Conservation (phyloP, 2,888 invertebrate species). For the Dynastes tityus region DNA sequence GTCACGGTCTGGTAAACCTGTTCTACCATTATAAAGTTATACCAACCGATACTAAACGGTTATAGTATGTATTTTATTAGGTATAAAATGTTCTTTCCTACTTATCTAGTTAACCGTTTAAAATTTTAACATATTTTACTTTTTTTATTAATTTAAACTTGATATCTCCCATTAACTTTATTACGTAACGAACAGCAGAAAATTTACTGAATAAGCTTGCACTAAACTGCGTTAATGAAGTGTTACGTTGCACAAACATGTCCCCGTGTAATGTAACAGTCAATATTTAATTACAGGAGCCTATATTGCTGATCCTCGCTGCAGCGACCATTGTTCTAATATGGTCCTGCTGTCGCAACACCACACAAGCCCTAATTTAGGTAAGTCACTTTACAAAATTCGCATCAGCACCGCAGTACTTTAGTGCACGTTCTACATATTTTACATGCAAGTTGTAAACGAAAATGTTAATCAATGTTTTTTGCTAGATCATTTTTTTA, state of each 20-base stretch:
- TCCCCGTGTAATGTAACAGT: conserved; percentile 41
- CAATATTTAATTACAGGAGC: conserved; percentile 50
- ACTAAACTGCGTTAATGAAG: conserved; percentile 21
- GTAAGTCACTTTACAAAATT: conserved; percentile 42
- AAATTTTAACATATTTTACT: not conserved
- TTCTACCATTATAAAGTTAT: too few species aligned
- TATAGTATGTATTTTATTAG: too few species aligned
- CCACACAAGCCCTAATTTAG: conserved; percentile 51
- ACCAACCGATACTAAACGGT: too few species aligned
- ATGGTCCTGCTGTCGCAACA: conserved; percentile 51
- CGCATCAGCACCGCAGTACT: conserved; percentile 15
- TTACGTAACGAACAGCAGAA: not conserved
- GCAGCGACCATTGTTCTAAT: conserved; percentile 52
- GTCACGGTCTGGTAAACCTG: not conserved
- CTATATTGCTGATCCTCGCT: conserved; percentile 49
- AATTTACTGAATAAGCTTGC: conserved; percentile 14
- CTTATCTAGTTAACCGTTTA: not conserved
- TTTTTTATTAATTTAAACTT: not conserved
- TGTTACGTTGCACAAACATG: conserved; percentile 43
- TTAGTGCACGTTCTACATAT: conserved; percentile 20
- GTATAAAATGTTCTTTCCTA: too few species aligned
- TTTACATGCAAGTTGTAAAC: not conserved
- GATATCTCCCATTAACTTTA: not conserved
- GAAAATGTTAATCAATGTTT: too few species aligned
- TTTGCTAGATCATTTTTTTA: too few species aligned